Conservation (phyloP, 2,888 invertebrate genomes). For the Drosophila emarginata region DNA sequence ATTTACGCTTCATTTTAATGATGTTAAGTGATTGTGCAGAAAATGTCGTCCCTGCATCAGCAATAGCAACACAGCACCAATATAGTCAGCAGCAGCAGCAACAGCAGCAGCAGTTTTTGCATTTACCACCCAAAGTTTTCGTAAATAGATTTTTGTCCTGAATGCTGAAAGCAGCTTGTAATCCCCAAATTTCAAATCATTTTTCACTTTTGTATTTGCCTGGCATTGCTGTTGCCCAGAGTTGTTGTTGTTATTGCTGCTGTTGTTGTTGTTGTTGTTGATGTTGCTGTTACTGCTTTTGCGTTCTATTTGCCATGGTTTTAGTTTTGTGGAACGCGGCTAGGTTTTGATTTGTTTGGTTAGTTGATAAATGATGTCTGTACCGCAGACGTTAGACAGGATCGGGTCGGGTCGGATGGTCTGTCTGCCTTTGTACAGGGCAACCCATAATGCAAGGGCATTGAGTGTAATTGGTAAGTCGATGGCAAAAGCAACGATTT, state of each 20-base stretch:
- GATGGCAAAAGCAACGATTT: conserved; percentile 2
- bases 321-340: conserved; percentile 49
- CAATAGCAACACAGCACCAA: conserved; percentile 11
- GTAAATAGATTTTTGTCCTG: conserved; percentile 67
- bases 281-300: conserved; percentile 3
- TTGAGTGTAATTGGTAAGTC: conserved; percentile 5
- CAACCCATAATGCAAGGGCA: conserved; percentile 4
- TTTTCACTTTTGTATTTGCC: conserved; percentile 65
- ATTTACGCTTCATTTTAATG: conserved; percentile 77
- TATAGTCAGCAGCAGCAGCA: conserved; percentile 27
- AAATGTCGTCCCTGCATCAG: conserved; percentile 44
- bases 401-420: background rate
- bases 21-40: conserved; percentile 78
- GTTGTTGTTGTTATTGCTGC: background rate
- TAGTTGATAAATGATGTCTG: conserved; percentile 72
- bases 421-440: background rate
- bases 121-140: conserved; percentile 62
- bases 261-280: conserved; percentile 1
- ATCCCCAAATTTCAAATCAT: conserved; percentile 68
- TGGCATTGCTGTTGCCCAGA: background rate
- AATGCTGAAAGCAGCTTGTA: conserved; percentile 70
- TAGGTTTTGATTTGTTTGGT: conserved; percentile 72
- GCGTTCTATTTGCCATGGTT: conserved; percentile 58
- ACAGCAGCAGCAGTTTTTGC: conserved; percentile 53
- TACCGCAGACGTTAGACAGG: conserved; percentile 62